Percentiles rank a stretch among this genome's conserved stretches.
Evolutionary conservation across 1,140 invertebrate genomes (phyloP).

Genomic region (Caenorhabditis latens): DNA sequence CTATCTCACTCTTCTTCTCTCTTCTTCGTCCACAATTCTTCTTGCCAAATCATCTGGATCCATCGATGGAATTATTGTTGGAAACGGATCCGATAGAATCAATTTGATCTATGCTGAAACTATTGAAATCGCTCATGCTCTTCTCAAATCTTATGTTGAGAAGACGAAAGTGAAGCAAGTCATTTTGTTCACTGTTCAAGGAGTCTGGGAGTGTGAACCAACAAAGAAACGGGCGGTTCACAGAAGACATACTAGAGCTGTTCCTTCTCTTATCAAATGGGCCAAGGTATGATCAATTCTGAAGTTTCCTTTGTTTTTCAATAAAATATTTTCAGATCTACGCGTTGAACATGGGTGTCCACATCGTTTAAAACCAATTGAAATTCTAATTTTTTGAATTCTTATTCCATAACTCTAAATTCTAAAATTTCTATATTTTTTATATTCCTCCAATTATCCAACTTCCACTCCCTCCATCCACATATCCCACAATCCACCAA

Average conservation of each 20-base stretch:
- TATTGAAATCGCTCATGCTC: conserved; percentile 65
- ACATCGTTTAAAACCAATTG: conserved; percentile 56
- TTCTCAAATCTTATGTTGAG: conserved; percentile 60
- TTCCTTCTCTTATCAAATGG: conserved; percentile 66
- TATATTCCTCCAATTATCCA: neutral
- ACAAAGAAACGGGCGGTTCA: conserved; percentile 56
- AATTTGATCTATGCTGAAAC: conserved; percentile 64
- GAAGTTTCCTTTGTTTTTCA: neutral
- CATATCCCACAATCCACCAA: conserved; percentile 12
- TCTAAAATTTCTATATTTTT: neutral
- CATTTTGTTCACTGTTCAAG: conserved; percentile 60
- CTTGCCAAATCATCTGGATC: conserved; percentile 51
- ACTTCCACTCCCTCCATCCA: neutral
- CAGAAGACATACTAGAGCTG: conserved; percentile 65
- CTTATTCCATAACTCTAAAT: neutral
- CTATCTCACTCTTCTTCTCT: conserved; percentile 59
- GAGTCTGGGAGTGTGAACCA: conserved; percentile 61
- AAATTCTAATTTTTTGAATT: neutral
- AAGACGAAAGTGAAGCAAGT: conserved; percentile 65
- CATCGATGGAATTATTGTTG: conserved; percentile 57
- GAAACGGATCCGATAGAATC: conserved; percentile 48
- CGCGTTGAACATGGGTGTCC: conserved; percentile 68
- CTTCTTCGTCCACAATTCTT: conserved; percentile 49
- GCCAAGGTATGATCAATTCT: conserved; percentile 30
- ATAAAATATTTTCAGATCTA: conserved; percentile 57